Conservation (phyloP, 2,797 vertebrate species). For the Anguilla marmorata region DNA sequence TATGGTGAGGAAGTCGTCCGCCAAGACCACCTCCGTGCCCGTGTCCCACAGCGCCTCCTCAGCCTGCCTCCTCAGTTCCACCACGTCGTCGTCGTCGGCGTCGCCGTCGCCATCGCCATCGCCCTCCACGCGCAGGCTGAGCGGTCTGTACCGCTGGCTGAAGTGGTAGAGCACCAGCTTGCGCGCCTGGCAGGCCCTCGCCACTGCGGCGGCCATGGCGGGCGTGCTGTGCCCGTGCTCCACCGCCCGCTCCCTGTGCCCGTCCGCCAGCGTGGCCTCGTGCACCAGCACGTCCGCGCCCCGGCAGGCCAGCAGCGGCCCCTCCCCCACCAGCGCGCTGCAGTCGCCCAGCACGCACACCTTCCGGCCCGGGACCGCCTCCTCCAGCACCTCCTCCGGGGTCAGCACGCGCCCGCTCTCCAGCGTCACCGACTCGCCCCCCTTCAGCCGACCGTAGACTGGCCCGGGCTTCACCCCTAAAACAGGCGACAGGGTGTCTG, state of each 20-base stretch:
- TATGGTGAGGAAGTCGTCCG: conserved; percentile 89
- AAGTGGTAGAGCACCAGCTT: conserved; percentile 85
- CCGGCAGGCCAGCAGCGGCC: conserved; percentile 60
- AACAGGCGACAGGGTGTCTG: neutral
- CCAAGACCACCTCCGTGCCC: conserved; percentile 75
- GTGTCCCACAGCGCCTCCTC: conserved; percentile 67
- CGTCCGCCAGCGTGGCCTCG: conserved; percentile 84
- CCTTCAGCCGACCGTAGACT: conserved; percentile 84
- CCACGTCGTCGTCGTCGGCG: conserved; percentile 60
- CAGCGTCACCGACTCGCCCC: conserved; percentile 73
- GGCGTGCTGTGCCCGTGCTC: conserved; percentile 89
- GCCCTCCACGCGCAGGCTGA: conserved; percentile 63
- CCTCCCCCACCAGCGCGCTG: conserved; percentile 69
- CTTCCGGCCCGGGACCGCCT: conserved; percentile 80
- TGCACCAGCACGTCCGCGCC: conserved; percentile 84
- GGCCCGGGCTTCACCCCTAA: conserved; percentile 86
- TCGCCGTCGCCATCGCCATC: conserved; percentile 33
- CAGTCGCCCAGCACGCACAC: conserved; percentile 90
- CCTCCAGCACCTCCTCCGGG: conserved; percentile 76
- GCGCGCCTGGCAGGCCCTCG: conserved; percentile 65
- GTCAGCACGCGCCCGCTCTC: conserved; percentile 69
- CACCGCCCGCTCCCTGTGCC: conserved; percentile 76
- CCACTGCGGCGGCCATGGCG: conserved; percentile 74
- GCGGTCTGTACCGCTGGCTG: conserved; percentile 87
- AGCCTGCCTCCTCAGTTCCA: conserved; percentile 77